These are phyloP conservation scores for Anguilla pacifica DNA, from an alignment of 2,797 vertebrate species.

Conservation along the genomic window DNA sequence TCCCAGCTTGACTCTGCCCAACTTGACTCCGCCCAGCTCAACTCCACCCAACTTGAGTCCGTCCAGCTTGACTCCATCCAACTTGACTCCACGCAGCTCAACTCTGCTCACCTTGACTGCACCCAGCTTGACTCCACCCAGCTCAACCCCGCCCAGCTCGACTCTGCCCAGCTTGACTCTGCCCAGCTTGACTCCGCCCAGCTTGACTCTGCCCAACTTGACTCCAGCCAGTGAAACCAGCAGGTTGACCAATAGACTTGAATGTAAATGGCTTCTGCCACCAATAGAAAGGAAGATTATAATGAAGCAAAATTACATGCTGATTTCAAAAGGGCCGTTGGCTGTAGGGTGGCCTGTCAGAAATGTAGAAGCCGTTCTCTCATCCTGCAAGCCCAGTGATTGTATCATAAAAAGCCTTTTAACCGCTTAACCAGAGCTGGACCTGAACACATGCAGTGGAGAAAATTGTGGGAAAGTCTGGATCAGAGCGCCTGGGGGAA, in stretches of 20 bases:
- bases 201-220: slow-evolving; percentile 31
- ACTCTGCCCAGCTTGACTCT: too few relatives aligned
- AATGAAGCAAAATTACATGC: slow-evolving; percentile 22
- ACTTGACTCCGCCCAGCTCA: too few relatives aligned
- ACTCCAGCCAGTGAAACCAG: slow-evolving; percentile 46
- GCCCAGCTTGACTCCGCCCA: too few relatives aligned
- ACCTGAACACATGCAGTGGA: too few relatives aligned
- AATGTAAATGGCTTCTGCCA: slow-evolving; percentile 37
- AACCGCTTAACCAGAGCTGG: too few relatives aligned
- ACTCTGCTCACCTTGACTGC: too few relatives aligned
- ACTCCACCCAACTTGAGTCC: too few relatives aligned
- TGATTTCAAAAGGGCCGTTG: background rate
- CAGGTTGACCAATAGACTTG: slow-evolving; percentile 46
- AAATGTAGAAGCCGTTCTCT: background rate
- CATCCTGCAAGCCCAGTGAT: slow-evolving; percentile 6
- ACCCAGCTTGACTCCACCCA: too few relatives aligned
- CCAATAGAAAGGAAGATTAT: slow-evolving; percentile 10
- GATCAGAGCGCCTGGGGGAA: background rate
- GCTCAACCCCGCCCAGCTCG: too few relatives aligned
- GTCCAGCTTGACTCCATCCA: too few relatives aligned
- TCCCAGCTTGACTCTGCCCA: too few relatives aligned
- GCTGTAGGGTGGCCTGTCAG: background rate
- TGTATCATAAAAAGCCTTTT: background rate
- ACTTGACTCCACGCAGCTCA: too few relatives aligned
- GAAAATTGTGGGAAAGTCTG: background rate